Evolutionary conservation across 1,140 invertebrate genomes (phyloP).

Genomic region (Liolophura sinensis): DNA sequence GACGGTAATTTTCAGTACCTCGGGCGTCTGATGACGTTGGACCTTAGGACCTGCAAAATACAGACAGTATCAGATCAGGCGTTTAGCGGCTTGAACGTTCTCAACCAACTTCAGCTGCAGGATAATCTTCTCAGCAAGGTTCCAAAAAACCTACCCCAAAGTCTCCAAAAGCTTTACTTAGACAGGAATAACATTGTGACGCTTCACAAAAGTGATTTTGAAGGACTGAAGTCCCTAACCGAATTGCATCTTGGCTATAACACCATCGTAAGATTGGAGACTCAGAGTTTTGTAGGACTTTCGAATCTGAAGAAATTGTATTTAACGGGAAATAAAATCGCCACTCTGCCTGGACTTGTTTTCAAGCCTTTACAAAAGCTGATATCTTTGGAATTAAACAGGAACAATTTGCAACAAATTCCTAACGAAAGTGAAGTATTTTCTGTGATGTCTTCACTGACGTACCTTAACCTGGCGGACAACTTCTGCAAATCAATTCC

Average conservation of each 20-base stretch:
- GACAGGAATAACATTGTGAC: constrained; percentile 29
- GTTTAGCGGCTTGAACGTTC: constrained; percentile 27
- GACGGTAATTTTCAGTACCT: constrained; percentile 27
- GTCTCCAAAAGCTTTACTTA: constrained; percentile 26
- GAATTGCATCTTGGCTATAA: constrained; percentile 30
- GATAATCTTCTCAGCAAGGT: constrained; percentile 29
- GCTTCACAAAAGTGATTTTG: constrained; percentile 23
- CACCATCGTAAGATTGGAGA: constrained; percentile 21
- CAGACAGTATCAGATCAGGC: constrained; percentile 15
- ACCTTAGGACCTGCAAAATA: constrained; percentile 31
- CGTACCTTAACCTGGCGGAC: constrained; percentile 31
- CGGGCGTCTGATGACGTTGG: constrained; percentile 23
- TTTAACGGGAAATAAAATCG: constrained; percentile 31
- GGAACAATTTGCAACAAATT: constrained; percentile 32
- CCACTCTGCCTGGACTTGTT: constrained; percentile 25
- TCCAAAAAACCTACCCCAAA: constrained; percentile 29
- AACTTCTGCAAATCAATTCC: constrained; percentile 27
- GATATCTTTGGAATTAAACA: constrained; percentile 29
- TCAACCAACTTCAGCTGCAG: constrained; percentile 26
- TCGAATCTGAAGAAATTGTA: constrained; percentile 26
- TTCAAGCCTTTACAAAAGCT: constrained; percentile 29
- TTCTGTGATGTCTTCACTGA: constrained; percentile 17
- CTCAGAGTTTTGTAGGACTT: constrained; percentile 32
- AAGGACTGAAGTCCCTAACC: constrained; percentile 21
- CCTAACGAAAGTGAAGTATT: constrained; percentile 19